Evolutionary conservation across 2,113 vertebrate species (phyloP).

Genomic region (Lagopus muta): DNA sequence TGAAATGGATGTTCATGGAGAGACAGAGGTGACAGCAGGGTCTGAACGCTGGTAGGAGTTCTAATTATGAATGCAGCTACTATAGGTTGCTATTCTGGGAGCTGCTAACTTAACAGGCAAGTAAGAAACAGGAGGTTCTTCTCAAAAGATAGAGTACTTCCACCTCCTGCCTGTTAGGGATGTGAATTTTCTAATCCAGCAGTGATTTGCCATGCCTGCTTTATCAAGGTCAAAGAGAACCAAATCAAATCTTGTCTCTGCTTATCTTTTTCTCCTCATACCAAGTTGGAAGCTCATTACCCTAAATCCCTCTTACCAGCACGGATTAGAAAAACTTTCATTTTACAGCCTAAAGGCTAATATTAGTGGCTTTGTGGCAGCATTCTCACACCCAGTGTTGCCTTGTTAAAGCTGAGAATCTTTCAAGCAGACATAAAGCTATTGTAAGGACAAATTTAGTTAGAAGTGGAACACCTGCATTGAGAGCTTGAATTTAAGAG

Average conservation of each 20-base stretch:
- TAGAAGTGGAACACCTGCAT: neutral
- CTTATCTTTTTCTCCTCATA: neutral
- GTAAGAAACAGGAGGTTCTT: slow-evolving; percentile 44
- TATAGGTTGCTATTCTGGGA: slow-evolving; percentile 25
- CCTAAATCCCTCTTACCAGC: neutral
- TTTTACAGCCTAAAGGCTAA: neutral
- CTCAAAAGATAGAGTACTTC: slow-evolving; percentile 18
- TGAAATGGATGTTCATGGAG: neutral
- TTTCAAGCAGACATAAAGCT: neutral
- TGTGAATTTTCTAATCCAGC: neutral
- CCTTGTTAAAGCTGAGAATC: neutral
- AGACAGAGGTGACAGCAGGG: neutral
- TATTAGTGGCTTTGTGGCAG: neutral
- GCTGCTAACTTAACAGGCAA: slow-evolving; percentile 23
- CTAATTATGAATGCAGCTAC: slow-evolving; percentile 33
- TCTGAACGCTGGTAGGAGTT: neutral
- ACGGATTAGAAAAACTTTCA: neutral
- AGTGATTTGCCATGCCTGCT: slow-evolving; percentile 6
- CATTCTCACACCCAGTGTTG: neutral
- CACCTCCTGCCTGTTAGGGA: neutral
- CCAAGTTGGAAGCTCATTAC: neutral
- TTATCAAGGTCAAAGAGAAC: slow-evolving; percentile 7
- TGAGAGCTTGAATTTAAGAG: neutral
- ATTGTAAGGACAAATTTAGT: neutral
- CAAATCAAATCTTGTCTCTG: neutral